These are phyloP conservation scores for Stigmatopora argus DNA, from an alignment of 2,113 vertebrate species.

Conservation along the genomic window DNA sequence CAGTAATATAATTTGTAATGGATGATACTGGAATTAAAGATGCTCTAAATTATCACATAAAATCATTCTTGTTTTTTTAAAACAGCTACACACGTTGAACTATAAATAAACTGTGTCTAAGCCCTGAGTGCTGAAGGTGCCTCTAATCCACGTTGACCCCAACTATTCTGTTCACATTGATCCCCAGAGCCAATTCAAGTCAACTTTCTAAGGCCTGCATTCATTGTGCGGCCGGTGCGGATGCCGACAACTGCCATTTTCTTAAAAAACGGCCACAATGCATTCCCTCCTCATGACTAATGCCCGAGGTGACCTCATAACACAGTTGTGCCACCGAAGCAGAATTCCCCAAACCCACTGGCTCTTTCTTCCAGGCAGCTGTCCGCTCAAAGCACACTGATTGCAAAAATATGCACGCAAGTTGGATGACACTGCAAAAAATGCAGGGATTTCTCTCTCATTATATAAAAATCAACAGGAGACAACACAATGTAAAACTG, in stretches of 20 bases:
- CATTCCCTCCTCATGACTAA: conserved; percentile 73
- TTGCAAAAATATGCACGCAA: conserved; percentile 25
- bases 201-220: conserved; percentile 71
- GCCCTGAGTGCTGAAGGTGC: conserved; percentile 56
- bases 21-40: conserved; percentile 57
- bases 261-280: conserved; percentile 75
- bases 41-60: conserved; percentile 54
- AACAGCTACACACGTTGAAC: conserved; percentile 15
- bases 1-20: conserved; percentile 37
- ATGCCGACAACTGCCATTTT: conserved; percentile 64
- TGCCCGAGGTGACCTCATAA: conserved; percentile 71
- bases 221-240: conserved; percentile 61
- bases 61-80: not conserved
- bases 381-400: conserved; percentile 36
- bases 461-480: not conserved
- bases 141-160: conserved; percentile 63
- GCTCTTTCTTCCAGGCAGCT: conserved; percentile 66
- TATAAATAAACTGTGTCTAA: conserved; percentile 29
- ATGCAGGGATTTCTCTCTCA: not conserved
- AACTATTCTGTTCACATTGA: conserved; percentile 67
- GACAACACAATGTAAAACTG: too few species aligned
- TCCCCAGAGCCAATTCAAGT: conserved; percentile 69
- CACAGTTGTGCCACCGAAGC: conserved; percentile 68
- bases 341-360: conserved; percentile 69
- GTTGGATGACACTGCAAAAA: conserved; percentile 35